Conservation (phyloP, 64 coral and sea anemone species). For the Montipora sp. region DNA sequence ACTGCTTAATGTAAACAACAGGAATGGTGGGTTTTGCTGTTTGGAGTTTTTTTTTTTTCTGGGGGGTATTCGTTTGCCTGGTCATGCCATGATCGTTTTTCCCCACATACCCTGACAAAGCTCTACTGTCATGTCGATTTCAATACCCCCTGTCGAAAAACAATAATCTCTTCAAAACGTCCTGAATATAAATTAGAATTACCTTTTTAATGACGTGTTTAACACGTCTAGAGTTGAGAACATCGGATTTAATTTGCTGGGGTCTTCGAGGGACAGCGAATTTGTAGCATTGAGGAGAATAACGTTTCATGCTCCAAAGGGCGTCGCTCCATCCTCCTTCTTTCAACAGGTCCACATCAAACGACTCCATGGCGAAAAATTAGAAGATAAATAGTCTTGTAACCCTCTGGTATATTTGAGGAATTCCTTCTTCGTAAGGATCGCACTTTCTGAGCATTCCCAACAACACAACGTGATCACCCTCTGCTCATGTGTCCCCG, state of each 20-base stretch:
- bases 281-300: conserved; percentile 74
- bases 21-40: too few species aligned
- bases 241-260: conserved; percentile 81
- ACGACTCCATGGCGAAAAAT: conserved; percentile 60
- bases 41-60: too few species aligned
- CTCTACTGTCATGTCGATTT: too few species aligned
- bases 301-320: conserved; percentile 75
- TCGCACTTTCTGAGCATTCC: background rate
- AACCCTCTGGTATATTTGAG: too few species aligned
- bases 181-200: background rate
- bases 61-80: too few species aligned
- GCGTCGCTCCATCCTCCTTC: conserved; percentile 65
- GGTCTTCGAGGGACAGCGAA: conserved; percentile 70
- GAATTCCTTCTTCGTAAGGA: background rate
- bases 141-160: too few species aligned
- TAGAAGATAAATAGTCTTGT: too few species aligned
- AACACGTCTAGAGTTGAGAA: conserved; percentile 82
- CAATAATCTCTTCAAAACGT: background rate
- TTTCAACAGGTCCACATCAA: conserved; percentile 74
- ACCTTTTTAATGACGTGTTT: conserved; percentile 91
- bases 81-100: too few species aligned
- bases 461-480: background rate
- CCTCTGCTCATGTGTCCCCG: background rate
- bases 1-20: too few species aligned
- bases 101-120: too few species aligned